Conservation (phyloP, 2,113 vertebrate species). For the Psettodes erumei region DNA sequence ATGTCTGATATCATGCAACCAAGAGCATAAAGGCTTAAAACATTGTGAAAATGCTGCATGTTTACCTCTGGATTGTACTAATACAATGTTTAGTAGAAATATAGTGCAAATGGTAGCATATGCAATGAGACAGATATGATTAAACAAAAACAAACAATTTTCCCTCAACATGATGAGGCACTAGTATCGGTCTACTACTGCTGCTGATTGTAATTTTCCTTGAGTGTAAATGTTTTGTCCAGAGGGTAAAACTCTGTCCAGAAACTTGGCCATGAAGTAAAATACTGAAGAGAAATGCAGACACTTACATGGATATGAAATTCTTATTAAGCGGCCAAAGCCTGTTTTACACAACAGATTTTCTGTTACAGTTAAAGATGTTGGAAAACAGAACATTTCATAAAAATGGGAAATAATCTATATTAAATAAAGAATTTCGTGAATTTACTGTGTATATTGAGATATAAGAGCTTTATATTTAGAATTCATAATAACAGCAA, state of each 20-base stretch:
- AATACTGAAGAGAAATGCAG: slow-evolving; percentile 44
- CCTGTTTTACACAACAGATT: slow-evolving; percentile 24
- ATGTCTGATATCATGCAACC: neutral
- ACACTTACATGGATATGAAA: slow-evolving; percentile 27
- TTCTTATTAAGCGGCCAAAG: slow-evolving; percentile 30
- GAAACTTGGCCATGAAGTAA: slow-evolving; percentile 44
- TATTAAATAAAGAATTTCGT: neutral
- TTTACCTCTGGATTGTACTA: neutral
- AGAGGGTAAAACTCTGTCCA: slow-evolving; percentile 48
- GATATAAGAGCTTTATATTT: neutral
- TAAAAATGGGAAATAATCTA: neutral
- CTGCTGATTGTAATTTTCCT: slow-evolving; percentile 29
- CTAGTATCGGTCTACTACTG: neutral
- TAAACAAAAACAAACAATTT: slow-evolving; percentile 2
- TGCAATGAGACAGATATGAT: neutral
- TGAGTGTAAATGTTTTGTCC: slow-evolving; percentile 42
- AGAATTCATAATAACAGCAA: neutral
- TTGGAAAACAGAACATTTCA: neutral
- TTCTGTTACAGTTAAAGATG: slow-evolving; percentile 1
- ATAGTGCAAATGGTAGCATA: neutral
- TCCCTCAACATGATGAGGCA: slow-evolving; percentile 4
- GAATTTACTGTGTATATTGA: neutral
- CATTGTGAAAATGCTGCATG: neutral
- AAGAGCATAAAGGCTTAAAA: neutral
- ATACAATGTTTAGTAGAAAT: neutral